These are phyloP conservation scores for Mionectes olivaceus DNA, from an alignment of 2,797 vertebrate genomes.

Conservation along the genomic window DNA sequence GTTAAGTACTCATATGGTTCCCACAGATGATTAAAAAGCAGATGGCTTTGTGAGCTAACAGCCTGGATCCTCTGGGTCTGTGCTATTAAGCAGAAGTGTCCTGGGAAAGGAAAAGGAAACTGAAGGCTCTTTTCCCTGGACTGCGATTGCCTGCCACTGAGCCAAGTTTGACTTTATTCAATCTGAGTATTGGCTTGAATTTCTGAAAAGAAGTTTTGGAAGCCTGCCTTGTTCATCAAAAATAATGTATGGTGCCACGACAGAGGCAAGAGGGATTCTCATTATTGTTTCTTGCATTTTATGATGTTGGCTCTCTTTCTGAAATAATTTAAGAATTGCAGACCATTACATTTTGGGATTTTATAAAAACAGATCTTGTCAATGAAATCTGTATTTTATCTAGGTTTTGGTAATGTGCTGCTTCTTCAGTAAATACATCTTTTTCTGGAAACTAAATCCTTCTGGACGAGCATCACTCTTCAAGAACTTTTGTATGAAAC, in stretches of 20 bases:
- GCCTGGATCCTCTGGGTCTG: not conserved
- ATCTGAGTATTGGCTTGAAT: not conserved
- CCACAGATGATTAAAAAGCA: not conserved
- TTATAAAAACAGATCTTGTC: not conserved
- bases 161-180: not conserved
- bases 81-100: not conserved
- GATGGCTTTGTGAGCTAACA: not conserved
- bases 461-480: not conserved
- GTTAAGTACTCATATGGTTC: not conserved
- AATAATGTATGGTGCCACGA: not conserved
- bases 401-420: not conserved
- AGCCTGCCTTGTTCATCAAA: not conserved
- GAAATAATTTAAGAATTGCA: not conserved
- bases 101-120: not conserved
- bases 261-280: not conserved
- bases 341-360: not conserved
- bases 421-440: not conserved
- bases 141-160: not conserved
- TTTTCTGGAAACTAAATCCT: not conserved
- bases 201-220: not conserved
- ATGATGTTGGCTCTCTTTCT: not conserved
- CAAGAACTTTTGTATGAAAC: not conserved
- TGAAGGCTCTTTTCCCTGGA: not conserved
- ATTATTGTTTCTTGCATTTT: conserved; percentile 12
- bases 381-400: not conserved